Conservation (phyloP, 1,140 invertebrate species). For the Musca vetustissima region DNA sequence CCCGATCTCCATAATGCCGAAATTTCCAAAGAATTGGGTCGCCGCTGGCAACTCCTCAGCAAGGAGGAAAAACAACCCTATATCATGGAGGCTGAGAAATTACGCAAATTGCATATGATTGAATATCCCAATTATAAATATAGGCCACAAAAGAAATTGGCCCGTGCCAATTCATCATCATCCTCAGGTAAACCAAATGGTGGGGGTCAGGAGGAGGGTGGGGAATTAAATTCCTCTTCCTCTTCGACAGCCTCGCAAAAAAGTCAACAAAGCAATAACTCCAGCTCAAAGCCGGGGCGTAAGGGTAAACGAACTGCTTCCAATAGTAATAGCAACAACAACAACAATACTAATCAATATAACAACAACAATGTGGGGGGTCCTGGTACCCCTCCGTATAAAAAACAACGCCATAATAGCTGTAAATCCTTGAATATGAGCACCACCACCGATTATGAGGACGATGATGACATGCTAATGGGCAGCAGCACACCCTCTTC, state of each 20-base stretch:
- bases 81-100: conserved; percentile 89
- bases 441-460: conserved; percentile 15
- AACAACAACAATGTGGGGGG: neutral
- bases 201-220: neutral
- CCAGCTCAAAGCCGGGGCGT: neutral
- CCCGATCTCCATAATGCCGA: conserved; percentile 97
- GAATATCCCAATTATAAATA: conserved; percentile 99
- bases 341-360: neutral
- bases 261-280: neutral
- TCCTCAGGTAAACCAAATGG: neutral
- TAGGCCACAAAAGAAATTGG: conserved; percentile 86
- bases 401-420: conserved; percentile 16
- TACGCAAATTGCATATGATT: conserved; percentile 87
- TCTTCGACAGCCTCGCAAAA: neutral
- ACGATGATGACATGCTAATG: conserved; percentile 2
- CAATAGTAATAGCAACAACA: conserved; percentile 2
- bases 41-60: conserved; percentile 84
- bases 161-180: neutral
- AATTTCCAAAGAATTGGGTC: conserved; percentile 90
- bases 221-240: neutral
- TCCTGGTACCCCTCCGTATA: neutral
- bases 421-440: conserved; percentile 14
- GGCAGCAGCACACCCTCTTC: neutral
- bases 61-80: conserved; percentile 91
- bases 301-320: neutral